Base-by-base conservation (phyloP, 2,113 vertebrate genomes). In the Urocolius indicus region DNA sequence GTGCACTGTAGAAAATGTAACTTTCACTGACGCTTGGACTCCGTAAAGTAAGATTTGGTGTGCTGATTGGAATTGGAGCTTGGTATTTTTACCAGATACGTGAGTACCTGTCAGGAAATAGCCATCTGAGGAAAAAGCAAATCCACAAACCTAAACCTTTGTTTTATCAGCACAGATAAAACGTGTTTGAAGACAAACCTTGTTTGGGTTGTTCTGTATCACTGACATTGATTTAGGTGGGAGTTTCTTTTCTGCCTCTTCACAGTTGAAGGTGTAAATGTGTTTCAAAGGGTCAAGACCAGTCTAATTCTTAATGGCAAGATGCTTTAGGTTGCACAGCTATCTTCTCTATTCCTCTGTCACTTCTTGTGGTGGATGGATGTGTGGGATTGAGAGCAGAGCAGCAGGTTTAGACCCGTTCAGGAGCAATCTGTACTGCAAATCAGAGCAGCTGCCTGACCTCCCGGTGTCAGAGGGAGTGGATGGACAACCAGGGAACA, bases 391-490 rank as follows among this genome's bases (percentile, higher is more conserved):
- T 14, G 34, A 66, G 75, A 55, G 51, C 54, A 62, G 78, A 29
- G 52, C 69, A 72, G 48, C 45, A 17, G 3, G 20, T 36, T 46
- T 82, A 13, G 32, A 78, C 26, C 46, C 2, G 0, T 6, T 10
- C 34, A 6, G 43, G 51, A 92, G 34, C 38, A 4, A 0, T 51
- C 27, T 38, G 8, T 51, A 8, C 73, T 66, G 46, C 12, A 51
- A 3, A 30, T 43, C 3, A 32, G 19, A 58, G 63, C 4, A 11
- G 59, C 57, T 87, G n/a, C n/a, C 21, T n/a, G 63, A 36, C 23
- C 5, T 79, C 41, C 11, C 3, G 15, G 36, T 38, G 59, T 16
- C 0, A 0, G 27, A n/a, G 54, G 69, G 23, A 58, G n/a, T 27
- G 36, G 7, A 8, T 81, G n/a, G 4, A 6, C 46, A 76, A 32